phyloP scores from a whole-genome alignment of 2,888 invertebrate genomes.

The Nomada ruficornis region DNA sequence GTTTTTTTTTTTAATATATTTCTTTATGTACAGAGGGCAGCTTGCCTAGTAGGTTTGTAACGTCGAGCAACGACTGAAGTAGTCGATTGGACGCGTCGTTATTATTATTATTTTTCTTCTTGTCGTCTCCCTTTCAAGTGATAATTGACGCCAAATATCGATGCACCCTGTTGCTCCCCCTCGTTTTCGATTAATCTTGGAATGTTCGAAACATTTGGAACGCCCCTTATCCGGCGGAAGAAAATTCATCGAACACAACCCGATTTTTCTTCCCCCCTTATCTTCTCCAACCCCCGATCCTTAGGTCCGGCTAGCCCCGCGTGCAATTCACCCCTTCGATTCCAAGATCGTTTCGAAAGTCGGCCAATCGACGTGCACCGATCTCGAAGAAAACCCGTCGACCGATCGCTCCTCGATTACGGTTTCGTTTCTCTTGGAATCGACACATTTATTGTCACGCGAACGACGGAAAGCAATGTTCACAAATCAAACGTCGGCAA shows the following conservation, averaged over 20 bases:
- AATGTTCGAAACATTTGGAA: neutral
- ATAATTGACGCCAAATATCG: conserved; percentile 68
- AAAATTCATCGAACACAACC: no score
- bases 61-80: conserved; percentile 60
- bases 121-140: conserved; percentile 7
- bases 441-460: conserved; percentile 41
- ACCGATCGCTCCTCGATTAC: no score
- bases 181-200: neutral
- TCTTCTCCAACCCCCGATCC: no score
- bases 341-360: neutral
- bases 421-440: conserved; percentile 6
- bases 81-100: conserved; percentile 44
- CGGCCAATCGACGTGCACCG: conserved; percentile 8
- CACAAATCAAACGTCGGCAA: neutral
- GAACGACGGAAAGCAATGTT: neutral
- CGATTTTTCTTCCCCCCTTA: no score
- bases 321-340: neutral
- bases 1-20: conserved; percentile 49
- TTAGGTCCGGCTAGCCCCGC: neutral
- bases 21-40: conserved; percentile 82
- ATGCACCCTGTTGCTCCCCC: conserved; percentile 35
- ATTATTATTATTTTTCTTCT: neutral
- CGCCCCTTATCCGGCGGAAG: no score
- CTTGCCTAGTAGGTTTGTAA: conserved; percentile 76
- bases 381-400: no score